These are phyloP conservation scores for Brachylomia viminalis DNA, from an alignment of 2,888 invertebrate genomes.

Conservation along the genomic window DNA sequence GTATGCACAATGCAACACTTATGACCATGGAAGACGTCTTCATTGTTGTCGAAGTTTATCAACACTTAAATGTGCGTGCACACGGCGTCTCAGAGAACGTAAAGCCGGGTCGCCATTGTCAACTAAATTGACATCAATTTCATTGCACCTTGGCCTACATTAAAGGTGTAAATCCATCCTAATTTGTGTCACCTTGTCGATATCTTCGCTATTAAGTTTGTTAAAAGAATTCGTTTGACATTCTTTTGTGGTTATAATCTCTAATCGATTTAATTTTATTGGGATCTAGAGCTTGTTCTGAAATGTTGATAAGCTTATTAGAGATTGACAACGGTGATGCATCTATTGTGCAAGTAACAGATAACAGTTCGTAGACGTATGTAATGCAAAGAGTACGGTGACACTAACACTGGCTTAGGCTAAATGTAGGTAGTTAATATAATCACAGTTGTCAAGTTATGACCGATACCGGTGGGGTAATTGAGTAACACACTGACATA, in stretches of 20 bases:
- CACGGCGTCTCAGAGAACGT: slow-evolving; percentile 25
- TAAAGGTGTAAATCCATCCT: slow-evolving; percentile 73
- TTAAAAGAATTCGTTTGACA: slow-evolving; percentile 21
- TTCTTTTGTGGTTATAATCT: slow-evolving; percentile 30
- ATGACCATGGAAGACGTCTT: slow-evolving; percentile 47
- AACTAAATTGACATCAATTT: slow-evolving; percentile 78
- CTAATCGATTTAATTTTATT: neutral
- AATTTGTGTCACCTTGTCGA: slow-evolving; percentile 79
- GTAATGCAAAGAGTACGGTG: neutral
- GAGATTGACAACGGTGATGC: neutral
- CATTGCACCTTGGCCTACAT: slow-evolving; percentile 79
- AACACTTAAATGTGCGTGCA: slow-evolving; percentile 41
- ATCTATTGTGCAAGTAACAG: neutral
- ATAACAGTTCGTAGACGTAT: neutral
- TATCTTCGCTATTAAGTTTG: slow-evolving; percentile 13
- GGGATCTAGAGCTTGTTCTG: too few relatives aligned
- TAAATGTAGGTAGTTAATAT: neutral
- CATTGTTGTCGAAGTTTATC: slow-evolving; percentile 48
- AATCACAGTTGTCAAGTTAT: neutral
- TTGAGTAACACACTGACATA: too few relatives aligned
- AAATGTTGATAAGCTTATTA: neutral
- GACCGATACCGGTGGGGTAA: too few relatives aligned
- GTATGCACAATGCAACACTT: slow-evolving; percentile 44
- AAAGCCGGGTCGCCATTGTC: slow-evolving; percentile 71
- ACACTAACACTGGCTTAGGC: neutral